These are phyloP conservation scores for Drosophila lacicola DNA, from an alignment of 2,888 invertebrate genomes.

Conservation along the genomic window DNA sequence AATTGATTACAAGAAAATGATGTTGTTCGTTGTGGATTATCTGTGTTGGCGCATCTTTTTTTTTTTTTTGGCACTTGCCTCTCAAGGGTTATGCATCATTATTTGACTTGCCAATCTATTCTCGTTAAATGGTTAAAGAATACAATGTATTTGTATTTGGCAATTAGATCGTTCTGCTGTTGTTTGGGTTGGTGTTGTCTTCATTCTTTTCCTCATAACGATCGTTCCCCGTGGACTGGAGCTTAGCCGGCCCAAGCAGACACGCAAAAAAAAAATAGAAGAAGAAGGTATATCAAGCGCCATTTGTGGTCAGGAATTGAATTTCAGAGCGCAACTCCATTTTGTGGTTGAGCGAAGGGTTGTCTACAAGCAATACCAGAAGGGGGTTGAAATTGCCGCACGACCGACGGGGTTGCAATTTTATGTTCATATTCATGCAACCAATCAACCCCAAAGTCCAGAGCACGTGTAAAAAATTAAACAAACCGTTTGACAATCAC, in stretches of 20 bases:
- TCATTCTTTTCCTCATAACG: constrained; percentile 23
- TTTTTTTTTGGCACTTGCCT: constrained; percentile 28
- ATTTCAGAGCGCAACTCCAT: constrained; percentile 35
- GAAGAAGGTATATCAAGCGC: constrained; percentile 10
- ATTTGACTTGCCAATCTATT: constrained; percentile 68
- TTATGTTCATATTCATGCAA: constrained; percentile 42
- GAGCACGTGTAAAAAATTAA: constrained; percentile 72
- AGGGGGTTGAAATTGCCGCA: constrained; percentile 50
- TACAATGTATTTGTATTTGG: constrained; percentile 12
- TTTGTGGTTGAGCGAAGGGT: constrained; percentile 52
- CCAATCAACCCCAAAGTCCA: constrained; percentile 35
- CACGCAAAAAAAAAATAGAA: background rate
- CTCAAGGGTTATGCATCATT: constrained; percentile 72
- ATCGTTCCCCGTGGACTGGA: constrained; percentile 45
- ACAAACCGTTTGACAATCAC: constrained; percentile 67
- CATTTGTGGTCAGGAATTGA: constrained; percentile 25
- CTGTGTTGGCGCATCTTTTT: constrained; percentile 56
- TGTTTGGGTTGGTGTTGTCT: constrained; percentile 6
- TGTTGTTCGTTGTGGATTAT: constrained; percentile 68
- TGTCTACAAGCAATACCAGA: constrained; percentile 15
- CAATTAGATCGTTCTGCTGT: constrained; percentile 36
- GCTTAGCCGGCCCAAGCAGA: constrained; percentile 19
- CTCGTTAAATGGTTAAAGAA: constrained; percentile 1
- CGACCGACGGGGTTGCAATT: constrained; percentile 45
- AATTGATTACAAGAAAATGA: constrained; percentile 68